These are phyloP conservation scores for Nothoprocta perdicaria DNA, from an alignment of 2,113 vertebrate genomes.

Conservation along the genomic window DNA sequence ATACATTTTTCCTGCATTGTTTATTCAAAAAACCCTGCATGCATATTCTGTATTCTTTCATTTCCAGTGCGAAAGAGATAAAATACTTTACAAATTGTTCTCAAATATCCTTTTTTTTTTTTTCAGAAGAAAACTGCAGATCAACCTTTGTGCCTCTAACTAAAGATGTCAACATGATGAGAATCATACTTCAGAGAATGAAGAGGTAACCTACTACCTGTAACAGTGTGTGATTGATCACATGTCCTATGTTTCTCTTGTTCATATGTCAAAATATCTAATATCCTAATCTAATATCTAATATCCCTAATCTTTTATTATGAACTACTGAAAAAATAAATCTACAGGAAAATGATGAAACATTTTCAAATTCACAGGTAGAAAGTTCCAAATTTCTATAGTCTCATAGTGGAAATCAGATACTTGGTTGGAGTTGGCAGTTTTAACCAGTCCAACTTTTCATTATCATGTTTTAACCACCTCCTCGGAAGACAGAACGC, in stretches of 20 bases:
- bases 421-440: not conserved
- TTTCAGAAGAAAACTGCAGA: not conserved
- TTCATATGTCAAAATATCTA: not conserved
- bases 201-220: not conserved
- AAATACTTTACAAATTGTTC: not conserved
- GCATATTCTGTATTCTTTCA: not conserved
- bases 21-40: fast-evolving
- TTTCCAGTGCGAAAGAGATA: not conserved
- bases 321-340: not conserved
- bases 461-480: not conserved
- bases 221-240: not conserved
- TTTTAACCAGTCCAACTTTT: not conserved
- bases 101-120: not conserved
- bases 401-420: not conserved
- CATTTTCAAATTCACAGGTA: not conserved
- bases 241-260: not conserved
- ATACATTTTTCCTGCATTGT: not conserved
- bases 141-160: not conserved
- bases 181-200: fast-evolving
- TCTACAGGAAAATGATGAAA: not conserved
- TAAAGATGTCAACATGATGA: not conserved
- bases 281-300: no score
- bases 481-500: not conserved
- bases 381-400: not conserved
- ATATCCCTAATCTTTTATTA: not conserved